phyloP scores from a whole-genome alignment of 2,797 vertebrate genomes.

The Esox masquinongy region DNA sequence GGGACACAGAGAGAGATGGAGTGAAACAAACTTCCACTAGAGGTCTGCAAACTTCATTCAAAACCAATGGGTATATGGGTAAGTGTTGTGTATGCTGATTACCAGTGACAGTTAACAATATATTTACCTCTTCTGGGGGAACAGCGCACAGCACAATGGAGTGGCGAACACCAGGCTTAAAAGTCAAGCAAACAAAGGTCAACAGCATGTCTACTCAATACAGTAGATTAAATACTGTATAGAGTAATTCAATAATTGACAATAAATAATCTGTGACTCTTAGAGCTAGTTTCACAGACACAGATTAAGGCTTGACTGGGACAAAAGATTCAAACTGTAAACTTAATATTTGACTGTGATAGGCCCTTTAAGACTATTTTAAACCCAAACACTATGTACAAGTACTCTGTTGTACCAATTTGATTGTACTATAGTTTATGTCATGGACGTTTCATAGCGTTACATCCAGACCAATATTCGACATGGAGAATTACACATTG shows the following conservation, averaged over 20 bases:
- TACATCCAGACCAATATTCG: neutral
- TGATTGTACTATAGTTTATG: neutral
- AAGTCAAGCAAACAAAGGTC: constrained; percentile 15
- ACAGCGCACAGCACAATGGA: constrained; percentile 94
- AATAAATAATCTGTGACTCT: neutral
- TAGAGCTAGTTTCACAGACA: neutral
- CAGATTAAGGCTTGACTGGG: too few relatives aligned
- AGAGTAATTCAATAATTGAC: neutral
- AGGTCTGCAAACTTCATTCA: constrained; percentile 5
- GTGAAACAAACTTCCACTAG: neutral
- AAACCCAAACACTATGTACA: too few relatives aligned
- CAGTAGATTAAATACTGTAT: neutral
- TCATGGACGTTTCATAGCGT: neutral
- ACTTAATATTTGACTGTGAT: too few relatives aligned
- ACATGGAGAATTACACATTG: constrained; percentile 16
- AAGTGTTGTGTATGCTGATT: neutral
- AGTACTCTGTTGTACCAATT: too few relatives aligned
- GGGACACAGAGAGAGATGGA: constrained; percentile 5
- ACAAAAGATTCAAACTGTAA: too few relatives aligned
- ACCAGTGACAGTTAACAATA: neutral
- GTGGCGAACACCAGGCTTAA: constrained; percentile 94
- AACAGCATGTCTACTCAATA: neutral
- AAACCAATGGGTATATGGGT: neutral
- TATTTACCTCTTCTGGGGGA: constrained; percentile 95
- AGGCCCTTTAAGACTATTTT: too few relatives aligned